These are phyloP conservation scores for Leptopilina drosophilae DNA, from an alignment of 2,888 invertebrate species.

Conservation along the genomic window DNA sequence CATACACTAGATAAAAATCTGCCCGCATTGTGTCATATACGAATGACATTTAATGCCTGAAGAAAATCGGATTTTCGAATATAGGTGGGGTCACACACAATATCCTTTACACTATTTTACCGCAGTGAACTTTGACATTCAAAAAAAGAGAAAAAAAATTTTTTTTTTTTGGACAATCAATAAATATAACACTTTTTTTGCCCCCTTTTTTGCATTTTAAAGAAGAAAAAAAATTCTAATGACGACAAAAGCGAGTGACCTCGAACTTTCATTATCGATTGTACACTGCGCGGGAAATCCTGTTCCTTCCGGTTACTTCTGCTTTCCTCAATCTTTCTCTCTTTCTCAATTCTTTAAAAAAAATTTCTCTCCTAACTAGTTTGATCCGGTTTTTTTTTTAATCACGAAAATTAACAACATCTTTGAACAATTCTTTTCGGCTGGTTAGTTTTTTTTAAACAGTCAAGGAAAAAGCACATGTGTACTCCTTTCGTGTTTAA, in stretches of 20 bases:
- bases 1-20: conserved; percentile 17
- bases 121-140: conserved; percentile 17
- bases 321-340: conserved; percentile 25
- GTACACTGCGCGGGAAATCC: conserved; percentile 61
- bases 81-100: too few relatives aligned
- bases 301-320: conserved; percentile 58
- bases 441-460: background rate
- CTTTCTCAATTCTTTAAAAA: background rate
- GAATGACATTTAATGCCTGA: background rate
- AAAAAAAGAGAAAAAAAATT: too few relatives aligned
- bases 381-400: conserved; percentile 47
- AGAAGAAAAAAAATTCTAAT: background rate
- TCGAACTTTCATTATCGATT: conserved; percentile 63
- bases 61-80: background rate
- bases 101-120: background rate
- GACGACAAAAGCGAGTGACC: conserved; percentile 46
- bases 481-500: too few relatives aligned
- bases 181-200: background rate
- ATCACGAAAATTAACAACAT: conserved; percentile 68
- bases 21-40: background rate
- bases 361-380: background rate
- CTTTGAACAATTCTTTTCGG: conserved; percentile 45
- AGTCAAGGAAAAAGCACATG: too few relatives aligned
- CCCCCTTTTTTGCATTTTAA: background rate
- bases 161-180: background rate